phyloP scores from a whole-genome alignment of 2,797 vertebrate species.

The Tenualosa ilisha region DNA sequence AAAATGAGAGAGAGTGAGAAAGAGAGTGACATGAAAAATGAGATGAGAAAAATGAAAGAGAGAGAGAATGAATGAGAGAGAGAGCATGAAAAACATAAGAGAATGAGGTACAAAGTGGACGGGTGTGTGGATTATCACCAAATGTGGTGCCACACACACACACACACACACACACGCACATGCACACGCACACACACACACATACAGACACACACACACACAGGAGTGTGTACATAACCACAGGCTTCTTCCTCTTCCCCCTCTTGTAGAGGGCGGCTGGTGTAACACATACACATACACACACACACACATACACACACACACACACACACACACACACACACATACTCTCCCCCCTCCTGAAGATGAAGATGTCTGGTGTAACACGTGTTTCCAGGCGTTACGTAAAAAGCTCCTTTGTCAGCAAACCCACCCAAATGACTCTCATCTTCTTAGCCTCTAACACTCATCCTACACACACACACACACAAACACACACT shows the following conservation, averaged over 20 bases:
- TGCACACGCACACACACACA: background rate
- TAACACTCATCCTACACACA: background rate
- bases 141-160: background rate
- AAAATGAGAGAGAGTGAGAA: too few species aligned
- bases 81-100: too few species aligned
- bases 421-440: constrained; percentile 1
- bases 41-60: too few species aligned
- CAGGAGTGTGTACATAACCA: constrained; percentile 22
- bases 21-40: too few species aligned
- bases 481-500: too few species aligned
- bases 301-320: too few species aligned
- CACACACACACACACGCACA: background rate
- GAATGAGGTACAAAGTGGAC: too few species aligned
- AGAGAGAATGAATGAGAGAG: too few species aligned
- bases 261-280: background rate
- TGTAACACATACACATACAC: background rate
- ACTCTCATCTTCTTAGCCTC: background rate
- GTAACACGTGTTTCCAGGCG: constrained; percentile 38
- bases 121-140: too few species aligned
- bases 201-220: background rate
- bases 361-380: background rate
- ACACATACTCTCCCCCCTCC: background rate
- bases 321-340: too few species aligned
- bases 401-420: constrained; percentile 41
- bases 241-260: constrained; percentile 26